A percentile compares a stretch with the other conserved stretches of the same genome.
Conservation (phyloP, 2,797 vertebrate genomes). For the Xenentodon cancila region DNA sequence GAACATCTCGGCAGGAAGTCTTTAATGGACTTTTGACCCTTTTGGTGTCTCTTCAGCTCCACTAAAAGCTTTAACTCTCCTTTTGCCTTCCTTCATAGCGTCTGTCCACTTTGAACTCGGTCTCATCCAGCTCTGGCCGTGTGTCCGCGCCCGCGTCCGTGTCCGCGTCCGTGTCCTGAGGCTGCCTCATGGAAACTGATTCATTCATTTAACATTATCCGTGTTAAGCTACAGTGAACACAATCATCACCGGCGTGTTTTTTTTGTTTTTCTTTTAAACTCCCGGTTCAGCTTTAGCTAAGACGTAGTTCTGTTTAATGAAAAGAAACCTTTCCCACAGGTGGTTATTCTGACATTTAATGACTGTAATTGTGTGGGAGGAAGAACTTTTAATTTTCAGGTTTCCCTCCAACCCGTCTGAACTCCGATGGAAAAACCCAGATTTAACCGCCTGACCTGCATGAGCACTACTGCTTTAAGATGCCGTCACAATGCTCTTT, state of each 20-base stretch:
- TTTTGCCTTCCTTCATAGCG: slow-evolving; percentile 5
- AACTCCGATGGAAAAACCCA: no score
- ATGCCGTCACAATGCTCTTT: no score
- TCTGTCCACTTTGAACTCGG: slow-evolving; percentile 30
- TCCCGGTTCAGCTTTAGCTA: background rate
- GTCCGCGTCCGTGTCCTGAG: background rate
- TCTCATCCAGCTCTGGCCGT: slow-evolving; percentile 31
- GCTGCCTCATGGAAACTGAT: slow-evolving; percentile 3
- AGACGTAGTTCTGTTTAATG: background rate
- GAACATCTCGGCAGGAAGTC: slow-evolving; percentile 43
- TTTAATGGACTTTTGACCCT: slow-evolving; percentile 37
- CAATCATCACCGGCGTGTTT: background rate
- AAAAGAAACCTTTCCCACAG: background rate
- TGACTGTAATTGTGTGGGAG: no score
- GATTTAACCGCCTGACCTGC: no score
- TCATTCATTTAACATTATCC: slow-evolving; percentile 15
- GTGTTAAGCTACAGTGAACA: background rate
- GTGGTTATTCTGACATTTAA: background rate
- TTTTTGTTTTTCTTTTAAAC: background rate
- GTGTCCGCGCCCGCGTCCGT: slow-evolving; percentile 1
- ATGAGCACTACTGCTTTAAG: no score
- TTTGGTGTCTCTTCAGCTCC: slow-evolving; percentile 35
- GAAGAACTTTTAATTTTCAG: no score
- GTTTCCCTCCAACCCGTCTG: no score
- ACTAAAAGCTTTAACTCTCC: slow-evolving; percentile 39